Evolutionary conservation across 53 echinoderm and acorn worm species (phyloP), one percentile per base, ranked within the genome.

Genomic region (Antedon mediterranea): DNA sequence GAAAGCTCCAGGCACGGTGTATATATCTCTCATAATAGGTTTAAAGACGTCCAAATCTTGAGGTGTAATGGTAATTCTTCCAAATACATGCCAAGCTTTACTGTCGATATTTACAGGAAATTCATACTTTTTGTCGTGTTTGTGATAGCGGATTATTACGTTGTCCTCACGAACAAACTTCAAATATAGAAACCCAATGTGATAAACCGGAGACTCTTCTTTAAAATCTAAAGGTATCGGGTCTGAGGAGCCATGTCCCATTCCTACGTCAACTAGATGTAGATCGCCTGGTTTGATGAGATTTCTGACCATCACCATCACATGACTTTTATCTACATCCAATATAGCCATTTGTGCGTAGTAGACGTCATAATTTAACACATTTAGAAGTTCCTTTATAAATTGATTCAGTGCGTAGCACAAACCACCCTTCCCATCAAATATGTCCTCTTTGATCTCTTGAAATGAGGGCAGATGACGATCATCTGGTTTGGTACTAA

Each of bases 201-300:
- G 43, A 31, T 57, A 76, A 2, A 32, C 8, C 0, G 82, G 76
- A 7, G 82, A 75, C 37, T 81, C 76, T 0, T 31, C 20, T 5
- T 30, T 32, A 76, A 81, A 81, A 41, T 81, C 43, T 2, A 81
- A 76, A 0, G 76, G 76, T 8, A 81, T 32, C 0, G 82, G 76
- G 7, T 15, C 0, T 4, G 28, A 70, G 0, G 70, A 29, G 11
- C 43, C 43, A 28, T 3, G 31, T 30, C 76, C 82, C 7, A 31
- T 32, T 13, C 82, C 82, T 0, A 81, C 75, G 31, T 81, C 82
- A 0, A 74, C 82, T 0, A 81, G 74, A 81, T 81, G 82, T 0
- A 31, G 34, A 28, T 28, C 33, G 4, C 28, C 75, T 14, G 26
- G 37, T 43, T 28, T 18, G 8, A 4, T 32, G 23, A 81, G 75